Evolutionary conservation across 2,797 vertebrate genomes (phyloP).

Genomic region (Nasua narica): DNA sequence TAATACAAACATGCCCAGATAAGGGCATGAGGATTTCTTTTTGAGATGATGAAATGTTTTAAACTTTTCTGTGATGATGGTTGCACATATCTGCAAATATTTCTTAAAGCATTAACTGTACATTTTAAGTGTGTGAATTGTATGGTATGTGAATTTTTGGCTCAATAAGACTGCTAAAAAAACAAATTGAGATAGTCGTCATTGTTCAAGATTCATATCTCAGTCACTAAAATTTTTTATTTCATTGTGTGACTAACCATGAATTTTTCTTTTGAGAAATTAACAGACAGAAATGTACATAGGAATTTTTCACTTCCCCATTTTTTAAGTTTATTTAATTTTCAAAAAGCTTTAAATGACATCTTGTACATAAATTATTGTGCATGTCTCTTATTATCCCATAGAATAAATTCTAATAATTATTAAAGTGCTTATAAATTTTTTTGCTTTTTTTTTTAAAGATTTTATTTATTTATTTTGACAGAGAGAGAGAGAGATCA

Average conservation of each 20-base stretch:
- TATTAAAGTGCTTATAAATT: background rate
- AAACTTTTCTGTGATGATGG: background rate
- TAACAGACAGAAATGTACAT: background rate
- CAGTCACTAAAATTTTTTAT: background rate
- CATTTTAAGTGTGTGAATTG: background rate
- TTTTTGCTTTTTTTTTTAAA: no score
- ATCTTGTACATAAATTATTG: background rate
- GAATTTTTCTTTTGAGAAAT: background rate
- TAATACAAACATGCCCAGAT: background rate
- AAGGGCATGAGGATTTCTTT: background rate
- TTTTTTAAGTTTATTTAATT: background rate
- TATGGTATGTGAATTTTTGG: background rate
- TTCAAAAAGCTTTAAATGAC: background rate
- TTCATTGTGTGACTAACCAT: background rate
- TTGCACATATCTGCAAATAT: background rate
- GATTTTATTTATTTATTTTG: no score
- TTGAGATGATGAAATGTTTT: background rate
- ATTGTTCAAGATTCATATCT: background rate
- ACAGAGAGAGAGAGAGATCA: no score
- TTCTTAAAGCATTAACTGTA: background rate
- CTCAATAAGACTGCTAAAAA: background rate
- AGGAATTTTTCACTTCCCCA: background rate
- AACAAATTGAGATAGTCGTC: background rate
- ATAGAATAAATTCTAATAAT: background rate
- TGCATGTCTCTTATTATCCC: background rate